Conservation (phyloP, 2,888 invertebrate species). For the Rutpela maculata region DNA sequence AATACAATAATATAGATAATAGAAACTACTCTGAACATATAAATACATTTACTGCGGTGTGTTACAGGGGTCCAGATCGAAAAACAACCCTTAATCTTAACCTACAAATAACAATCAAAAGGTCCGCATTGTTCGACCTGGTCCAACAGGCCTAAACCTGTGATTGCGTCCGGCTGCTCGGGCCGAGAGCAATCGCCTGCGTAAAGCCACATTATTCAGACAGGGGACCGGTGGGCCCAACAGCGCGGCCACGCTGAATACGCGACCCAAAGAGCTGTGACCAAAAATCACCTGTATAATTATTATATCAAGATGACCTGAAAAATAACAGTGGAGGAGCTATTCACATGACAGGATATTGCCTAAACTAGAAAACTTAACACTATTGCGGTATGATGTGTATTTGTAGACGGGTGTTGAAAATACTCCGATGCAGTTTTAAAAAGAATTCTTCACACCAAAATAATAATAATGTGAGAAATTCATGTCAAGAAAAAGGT, state of each 20-base stretch:
- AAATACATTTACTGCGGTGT: constrained; percentile 66
- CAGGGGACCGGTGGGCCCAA: constrained; percentile 80
- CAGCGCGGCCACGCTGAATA: constrained; percentile 63
- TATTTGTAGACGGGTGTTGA: not conserved
- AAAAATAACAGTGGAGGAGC: not conserved
- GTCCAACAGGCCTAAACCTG: constrained; percentile 64
- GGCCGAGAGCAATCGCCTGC: constrained; percentile 71
- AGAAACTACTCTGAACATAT: constrained; percentile 60
- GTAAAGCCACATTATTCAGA: constrained; percentile 70
- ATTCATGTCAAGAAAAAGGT: no score
- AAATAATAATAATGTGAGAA: no score
- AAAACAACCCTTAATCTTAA: constrained; percentile 38
- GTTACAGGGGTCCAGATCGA: constrained; percentile 64
- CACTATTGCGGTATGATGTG: not conserved
- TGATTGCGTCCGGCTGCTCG: constrained; percentile 59
- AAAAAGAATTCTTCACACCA: not conserved
- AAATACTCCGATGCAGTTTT: not conserved
- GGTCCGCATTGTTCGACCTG: constrained; percentile 52
- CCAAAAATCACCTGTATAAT: constrained; percentile 68
- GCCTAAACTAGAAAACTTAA: not conserved
- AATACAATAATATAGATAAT: constrained; percentile 47
- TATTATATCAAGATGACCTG: constrained; percentile 54
- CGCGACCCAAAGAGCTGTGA: constrained; percentile 66
- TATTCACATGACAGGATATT: not conserved
- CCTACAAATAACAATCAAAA: constrained; percentile 21